Evolutionary conservation across 2,113 vertebrate species (phyloP), one percentile per base, ranked within the genome.

Genomic region (Pelecanus crispus): DNA sequence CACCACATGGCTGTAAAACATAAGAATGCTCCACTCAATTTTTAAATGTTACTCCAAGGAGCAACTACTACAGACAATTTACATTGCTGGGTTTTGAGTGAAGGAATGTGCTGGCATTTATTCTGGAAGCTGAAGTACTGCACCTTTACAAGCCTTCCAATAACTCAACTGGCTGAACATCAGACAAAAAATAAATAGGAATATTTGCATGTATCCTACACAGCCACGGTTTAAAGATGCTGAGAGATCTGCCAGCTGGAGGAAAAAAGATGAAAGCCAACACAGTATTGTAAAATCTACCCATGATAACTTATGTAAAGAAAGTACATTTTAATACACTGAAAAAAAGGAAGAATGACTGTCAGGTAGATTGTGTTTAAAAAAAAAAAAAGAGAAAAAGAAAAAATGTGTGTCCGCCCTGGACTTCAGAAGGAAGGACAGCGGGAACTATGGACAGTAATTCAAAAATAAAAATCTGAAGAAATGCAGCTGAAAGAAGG

Each of bases 101-200:
- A 68, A 81, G 36, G 58, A 86, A 81, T 89, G 47, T 65, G 20
- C 13, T 94, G 72, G 58, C 70, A 84, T 88, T 87, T 75, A 5
- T 93, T 95, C 50, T 86, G 77, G 63, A 94, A 92, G 63, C 47
- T 80, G 26, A 63, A 82, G 44, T 61, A 70, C 13, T 47, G 50
- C 61, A 88, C 94, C 71, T 93, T 93, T 86, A 73, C 66, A 87
- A 88, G 28, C 31, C n/a, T 91, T 89, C 31, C 73, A 84, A n/a
- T 77, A 93, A 80, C 28, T 86, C 36, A 61, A 11, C 56, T 83
- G 88, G 67, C 50, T 96, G 73, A 81, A 94, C 24, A 91, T 92
- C 62, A 94, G 68, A 92, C 38, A 62, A 40, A 55, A 2, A 84
- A 28, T 53, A 95, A 82, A 89, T 66, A 83, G 45, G 47, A 58